Percentiles rank a stretch among this genome's conserved stretches.
Conservation (phyloP, 2,113 vertebrate species). For the Bostrychus sinensis region DNA sequence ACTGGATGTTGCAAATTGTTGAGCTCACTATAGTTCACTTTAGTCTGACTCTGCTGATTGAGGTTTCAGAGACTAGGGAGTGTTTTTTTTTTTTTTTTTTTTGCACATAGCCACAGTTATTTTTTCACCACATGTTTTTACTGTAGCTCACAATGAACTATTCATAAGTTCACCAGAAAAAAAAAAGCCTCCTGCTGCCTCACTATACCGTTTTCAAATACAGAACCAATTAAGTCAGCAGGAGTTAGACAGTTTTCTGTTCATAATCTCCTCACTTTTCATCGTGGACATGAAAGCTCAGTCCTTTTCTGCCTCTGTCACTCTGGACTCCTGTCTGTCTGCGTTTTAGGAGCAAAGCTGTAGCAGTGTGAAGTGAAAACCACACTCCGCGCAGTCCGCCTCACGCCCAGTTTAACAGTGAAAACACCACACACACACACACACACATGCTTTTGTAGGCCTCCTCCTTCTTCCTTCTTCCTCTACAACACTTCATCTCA, state of each 20-base stretch:
- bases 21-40: too few species aligned
- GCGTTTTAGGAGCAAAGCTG: conserved; percentile 33
- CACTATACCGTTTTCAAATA: neutral
- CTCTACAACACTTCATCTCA: conserved; percentile 16
- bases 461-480: conserved; percentile 6
- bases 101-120: too few species aligned
- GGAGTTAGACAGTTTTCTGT: conserved; percentile 11
- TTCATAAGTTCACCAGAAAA: too few species aligned
- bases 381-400: conserved; percentile 58
- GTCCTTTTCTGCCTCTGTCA: conserved; percentile 24
- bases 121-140: neutral
- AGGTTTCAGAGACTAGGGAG: too few species aligned
- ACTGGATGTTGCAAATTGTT: too few species aligned
- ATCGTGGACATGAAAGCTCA: neutral
- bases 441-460: conserved; percentile 3
- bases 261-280: too few species aligned
- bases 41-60: too few species aligned
- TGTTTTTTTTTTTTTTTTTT: too few species aligned
- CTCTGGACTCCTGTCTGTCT: conserved; percentile 34
- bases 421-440: conserved; percentile 20
- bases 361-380: conserved; percentile 49
- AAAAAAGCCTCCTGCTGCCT: too few species aligned
- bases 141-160: too few species aligned
- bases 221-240: conserved; percentile 4
- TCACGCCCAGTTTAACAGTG: conserved; percentile 69